These are phyloP conservation scores for Amblyraja radiata DNA, from an alignment of 2,797 vertebrate genomes.

Conservation along the genomic window DNA sequence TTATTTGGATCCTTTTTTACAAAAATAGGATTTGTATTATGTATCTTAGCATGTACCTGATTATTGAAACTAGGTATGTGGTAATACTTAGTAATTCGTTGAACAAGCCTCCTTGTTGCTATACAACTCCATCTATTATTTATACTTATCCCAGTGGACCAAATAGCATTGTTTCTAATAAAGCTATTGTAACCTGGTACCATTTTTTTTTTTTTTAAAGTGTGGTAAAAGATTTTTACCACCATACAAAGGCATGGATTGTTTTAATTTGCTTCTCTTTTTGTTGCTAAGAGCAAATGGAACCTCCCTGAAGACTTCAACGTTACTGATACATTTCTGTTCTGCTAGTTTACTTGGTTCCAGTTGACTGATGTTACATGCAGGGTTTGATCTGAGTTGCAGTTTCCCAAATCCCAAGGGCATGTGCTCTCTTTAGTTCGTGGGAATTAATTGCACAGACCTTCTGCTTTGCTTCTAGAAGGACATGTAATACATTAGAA, in stretches of 20 bases:
- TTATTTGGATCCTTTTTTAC: neutral
- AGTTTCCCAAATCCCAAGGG: slow-evolving; percentile 37
- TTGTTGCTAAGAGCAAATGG: neutral
- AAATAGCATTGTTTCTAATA: neutral
- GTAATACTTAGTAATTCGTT: neutral
- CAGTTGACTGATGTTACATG: slow-evolving; percentile 4
- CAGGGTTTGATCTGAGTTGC: neutral
- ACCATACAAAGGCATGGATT: neutral
- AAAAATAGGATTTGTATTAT: neutral
- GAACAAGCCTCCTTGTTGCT: neutral
- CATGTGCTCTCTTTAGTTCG: slow-evolving; percentile 23
- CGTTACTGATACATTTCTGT: neutral
- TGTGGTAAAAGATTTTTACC: neutral
- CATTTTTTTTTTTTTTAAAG: no score
- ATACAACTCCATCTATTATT: slow-evolving; percentile 6
- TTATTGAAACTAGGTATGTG: neutral
- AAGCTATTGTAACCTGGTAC: neutral
- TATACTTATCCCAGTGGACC: neutral
- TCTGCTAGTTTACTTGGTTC: neutral
- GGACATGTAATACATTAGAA: neutral
- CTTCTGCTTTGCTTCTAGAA: slow-evolving; percentile 28
- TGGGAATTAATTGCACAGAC: slow-evolving; percentile 35
- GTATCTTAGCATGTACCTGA: neutral
- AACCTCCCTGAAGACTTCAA: neutral
- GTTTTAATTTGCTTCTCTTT: neutral